phyloP scores from a whole-genome alignment of 2,888 invertebrate genomes.

The Platycheirus rosarum region DNA sequence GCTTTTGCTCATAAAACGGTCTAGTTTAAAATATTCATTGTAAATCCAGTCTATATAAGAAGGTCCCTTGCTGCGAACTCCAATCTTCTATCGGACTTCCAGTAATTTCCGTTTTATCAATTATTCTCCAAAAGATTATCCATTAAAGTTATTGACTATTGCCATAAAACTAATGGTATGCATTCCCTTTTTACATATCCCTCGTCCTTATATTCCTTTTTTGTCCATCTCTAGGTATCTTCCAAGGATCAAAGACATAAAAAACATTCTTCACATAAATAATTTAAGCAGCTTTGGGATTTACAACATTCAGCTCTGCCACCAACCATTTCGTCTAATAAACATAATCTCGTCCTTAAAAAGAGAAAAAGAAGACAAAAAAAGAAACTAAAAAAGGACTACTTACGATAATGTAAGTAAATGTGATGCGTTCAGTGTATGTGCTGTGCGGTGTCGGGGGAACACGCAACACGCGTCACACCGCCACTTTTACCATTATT shows the following conservation, averaged over 20 bases:
- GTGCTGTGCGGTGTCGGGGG: too few species aligned
- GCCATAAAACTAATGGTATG: conserved; percentile 66
- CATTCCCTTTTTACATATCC: conserved; percentile 35
- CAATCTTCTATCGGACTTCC: neutral
- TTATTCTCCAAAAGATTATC: conserved; percentile 43
- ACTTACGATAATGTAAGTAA: conserved; percentile 57
- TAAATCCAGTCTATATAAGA: too few species aligned
- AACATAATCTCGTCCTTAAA: conserved; percentile 71
- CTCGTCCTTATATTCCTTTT: conserved; percentile 8
- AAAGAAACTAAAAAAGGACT: conserved; percentile 55
- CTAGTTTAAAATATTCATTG: too few species aligned
- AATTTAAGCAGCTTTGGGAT: conserved; percentile 72
- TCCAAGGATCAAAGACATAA: conserved; percentile 54
- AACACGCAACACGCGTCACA: conserved; percentile 52
- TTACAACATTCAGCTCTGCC: conserved; percentile 62
- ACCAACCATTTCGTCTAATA: conserved; percentile 63
- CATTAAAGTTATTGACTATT: conserved; percentile 45
- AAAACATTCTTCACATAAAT: conserved; percentile 66
- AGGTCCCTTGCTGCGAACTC: too few species aligned
- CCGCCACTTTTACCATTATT: conserved; percentile 51
- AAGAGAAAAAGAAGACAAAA: conserved; percentile 48
- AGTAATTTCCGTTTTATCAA: conserved; percentile 48
- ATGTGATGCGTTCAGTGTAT: conserved; percentile 28
- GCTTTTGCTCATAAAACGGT: too few species aligned
- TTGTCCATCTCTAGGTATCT: neutral